Conservation (phyloP, 1,140 invertebrate species). For the Eumeta japonica region DNA sequence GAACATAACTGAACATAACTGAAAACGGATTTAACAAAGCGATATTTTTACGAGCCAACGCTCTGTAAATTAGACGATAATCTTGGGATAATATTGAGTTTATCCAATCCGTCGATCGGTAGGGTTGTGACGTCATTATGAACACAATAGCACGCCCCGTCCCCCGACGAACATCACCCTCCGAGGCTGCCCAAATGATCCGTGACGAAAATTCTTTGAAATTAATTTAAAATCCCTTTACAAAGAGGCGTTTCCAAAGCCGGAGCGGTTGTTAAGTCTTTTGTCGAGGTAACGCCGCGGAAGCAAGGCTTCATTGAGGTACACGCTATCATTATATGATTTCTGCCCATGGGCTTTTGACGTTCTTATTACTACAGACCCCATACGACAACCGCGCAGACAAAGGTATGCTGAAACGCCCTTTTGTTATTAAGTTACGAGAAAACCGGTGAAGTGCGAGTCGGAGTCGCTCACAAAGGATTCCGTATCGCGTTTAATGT, state of each 20-base stretch:
- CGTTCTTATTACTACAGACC: too few relatives aligned
- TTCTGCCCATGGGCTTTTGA: too few relatives aligned
- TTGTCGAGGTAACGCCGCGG: conserved; percentile 14
- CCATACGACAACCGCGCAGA: too few relatives aligned
- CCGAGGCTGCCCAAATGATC: conserved; percentile 41
- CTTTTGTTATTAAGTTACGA: too few relatives aligned
- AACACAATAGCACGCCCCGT: conserved; percentile 27
- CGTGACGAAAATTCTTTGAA: conserved; percentile 35
- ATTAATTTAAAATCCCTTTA: conserved; percentile 45
- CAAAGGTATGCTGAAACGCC: too few relatives aligned
- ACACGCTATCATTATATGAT: too few relatives aligned
- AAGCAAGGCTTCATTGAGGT: too few relatives aligned
- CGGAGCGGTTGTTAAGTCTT: conserved; percentile 28
- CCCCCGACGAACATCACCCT: too few relatives aligned
- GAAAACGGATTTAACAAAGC: conserved; percentile 27
- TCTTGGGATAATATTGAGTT: conserved; percentile 31
- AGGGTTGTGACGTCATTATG: conserved; percentile 36
- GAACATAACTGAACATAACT: too few relatives aligned
- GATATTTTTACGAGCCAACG: conserved; percentile 15
- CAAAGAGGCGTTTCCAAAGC: conserved; percentile 5
- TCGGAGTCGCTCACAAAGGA: too few relatives aligned
- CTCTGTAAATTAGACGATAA: conserved; percentile 23
- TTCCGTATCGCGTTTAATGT: too few relatives aligned
- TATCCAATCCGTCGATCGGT: conserved; percentile 29
- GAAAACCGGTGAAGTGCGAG: too few relatives aligned